Percentiles rank a stretch among this genome's conserved stretches.
Conservation (phyloP, 1,140 invertebrate genomes). For the Zaprionus capensis region DNA sequence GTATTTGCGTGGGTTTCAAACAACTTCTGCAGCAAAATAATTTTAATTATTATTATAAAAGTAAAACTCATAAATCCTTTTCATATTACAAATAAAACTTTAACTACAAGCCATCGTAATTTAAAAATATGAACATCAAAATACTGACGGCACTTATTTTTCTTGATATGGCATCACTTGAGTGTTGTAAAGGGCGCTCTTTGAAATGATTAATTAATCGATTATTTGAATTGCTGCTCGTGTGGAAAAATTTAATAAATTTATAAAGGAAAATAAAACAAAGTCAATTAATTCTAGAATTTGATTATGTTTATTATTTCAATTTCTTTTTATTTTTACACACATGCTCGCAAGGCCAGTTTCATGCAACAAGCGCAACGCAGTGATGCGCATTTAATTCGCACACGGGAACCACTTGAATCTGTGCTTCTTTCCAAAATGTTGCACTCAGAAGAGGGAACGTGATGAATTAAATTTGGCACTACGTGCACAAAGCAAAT, state of each 20-base stretch:
- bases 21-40: not conserved
- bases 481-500: conserved; percentile 21
- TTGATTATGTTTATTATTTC: not conserved
- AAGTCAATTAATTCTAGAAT: not conserved
- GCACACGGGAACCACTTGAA: conserved; percentile 47
- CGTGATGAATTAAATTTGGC: conserved; percentile 33
- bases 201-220: conserved; percentile 21
- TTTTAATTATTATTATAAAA: not conserved
- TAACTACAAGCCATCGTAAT: too few relatives aligned
- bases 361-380: conserved; percentile 23
- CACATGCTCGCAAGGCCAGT: not conserved
- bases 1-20: not conserved
- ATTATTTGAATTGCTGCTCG: not conserved
- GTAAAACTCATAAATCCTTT: too few relatives aligned
- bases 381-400: conserved; percentile 64
- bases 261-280: not conserved
- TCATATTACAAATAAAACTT: too few relatives aligned
- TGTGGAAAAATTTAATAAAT: not conserved
- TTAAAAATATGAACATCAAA: not conserved
- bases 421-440: conserved; percentile 71
- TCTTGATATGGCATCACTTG: not conserved
- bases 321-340: not conserved
- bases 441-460: conserved; percentile 52
- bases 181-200: conserved; percentile 43
- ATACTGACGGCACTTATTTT: not conserved